phyloP scores from a whole-genome alignment of 1,140 invertebrate species.

The Thaumetopoea pityocampa region DNA sequence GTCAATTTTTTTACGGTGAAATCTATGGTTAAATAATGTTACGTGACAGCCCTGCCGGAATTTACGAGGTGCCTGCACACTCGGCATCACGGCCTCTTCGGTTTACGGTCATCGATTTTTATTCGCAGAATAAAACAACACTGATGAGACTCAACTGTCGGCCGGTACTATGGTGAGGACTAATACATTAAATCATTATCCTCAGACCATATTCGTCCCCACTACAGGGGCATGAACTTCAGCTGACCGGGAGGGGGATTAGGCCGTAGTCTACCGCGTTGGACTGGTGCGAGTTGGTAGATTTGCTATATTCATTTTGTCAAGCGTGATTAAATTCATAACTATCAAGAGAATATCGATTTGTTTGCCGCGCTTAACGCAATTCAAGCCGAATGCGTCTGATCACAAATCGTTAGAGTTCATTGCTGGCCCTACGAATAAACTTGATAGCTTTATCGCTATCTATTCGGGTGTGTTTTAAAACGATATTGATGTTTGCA shows the following conservation, averaged over 20 bases:
- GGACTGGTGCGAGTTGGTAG: background rate
- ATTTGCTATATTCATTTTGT: constrained; percentile 9
- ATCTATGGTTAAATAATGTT: too few species aligned
- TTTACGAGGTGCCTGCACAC: constrained; percentile 59
- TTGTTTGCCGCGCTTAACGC: background rate
- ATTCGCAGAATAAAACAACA: constrained; percentile 48
- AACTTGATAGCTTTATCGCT: constrained; percentile 14
- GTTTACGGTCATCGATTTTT: constrained; percentile 68
- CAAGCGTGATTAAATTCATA: constrained; percentile 7
- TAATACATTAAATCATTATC: too few species aligned
- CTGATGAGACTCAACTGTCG: constrained; percentile 5
- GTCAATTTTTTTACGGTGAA: too few species aligned
- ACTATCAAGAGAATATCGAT: too few species aligned
- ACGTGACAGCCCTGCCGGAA: too few species aligned
- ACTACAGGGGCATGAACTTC: background rate
- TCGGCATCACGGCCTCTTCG: constrained; percentile 59
- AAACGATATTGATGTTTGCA: constrained; percentile 17
- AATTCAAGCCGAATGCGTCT: constrained; percentile 1
- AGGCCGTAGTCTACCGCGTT: background rate
- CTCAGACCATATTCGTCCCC: too few species aligned
- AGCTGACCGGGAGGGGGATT: background rate
- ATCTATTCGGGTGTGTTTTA: constrained; percentile 15
- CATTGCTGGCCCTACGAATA: constrained; percentile 12
- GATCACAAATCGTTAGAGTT: constrained; percentile 18
- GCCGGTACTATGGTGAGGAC: background rate